phyloP scores from a whole-genome alignment of 2,888 invertebrate genomes.

The Rhamnusium bicolor region DNA sequence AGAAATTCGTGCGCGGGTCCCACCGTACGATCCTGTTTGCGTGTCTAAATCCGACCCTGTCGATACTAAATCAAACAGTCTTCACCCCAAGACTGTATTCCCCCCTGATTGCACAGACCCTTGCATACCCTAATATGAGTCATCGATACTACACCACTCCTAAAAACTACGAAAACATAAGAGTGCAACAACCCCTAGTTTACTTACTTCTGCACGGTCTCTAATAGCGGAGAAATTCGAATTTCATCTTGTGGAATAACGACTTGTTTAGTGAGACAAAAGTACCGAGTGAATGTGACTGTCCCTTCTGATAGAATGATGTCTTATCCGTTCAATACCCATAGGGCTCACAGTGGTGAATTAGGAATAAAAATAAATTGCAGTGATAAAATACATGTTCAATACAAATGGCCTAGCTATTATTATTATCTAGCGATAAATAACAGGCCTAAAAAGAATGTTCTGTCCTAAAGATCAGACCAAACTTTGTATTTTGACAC shows the following conservation, averaged over 20 bases:
- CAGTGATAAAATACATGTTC: no score
- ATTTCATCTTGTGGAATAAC: conserved; percentile 3
- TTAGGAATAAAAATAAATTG: no score
- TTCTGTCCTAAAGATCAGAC: no score
- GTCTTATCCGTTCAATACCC: not conserved
- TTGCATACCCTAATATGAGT: conserved; percentile 52
- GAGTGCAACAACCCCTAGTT: conserved; percentile 21
- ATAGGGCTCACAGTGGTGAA: no score
- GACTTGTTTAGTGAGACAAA: not conserved
- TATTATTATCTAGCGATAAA: no score
- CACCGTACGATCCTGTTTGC: not conserved
- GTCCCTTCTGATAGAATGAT: not conserved
- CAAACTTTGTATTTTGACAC: no score
- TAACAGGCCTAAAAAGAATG: no score
- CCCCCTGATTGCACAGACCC: conserved; percentile 45
- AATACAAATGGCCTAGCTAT: no score
- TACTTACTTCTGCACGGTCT: not conserved
- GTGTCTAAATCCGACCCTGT: conserved; percentile 9
- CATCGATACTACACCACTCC: conserved; percentile 53
- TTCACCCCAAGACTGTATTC: conserved; percentile 44
- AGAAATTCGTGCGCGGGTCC: no score
- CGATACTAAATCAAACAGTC: conserved; percentile 45
- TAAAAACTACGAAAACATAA: conserved; percentile 1
- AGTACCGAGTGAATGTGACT: not conserved
- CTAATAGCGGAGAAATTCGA: not conserved